A percentile compares a stretch with the other conserved stretches of the same genome.
phyloP scores from a whole-genome alignment of 1,140 invertebrate genomes.

The Octopus sinensis region DNA sequence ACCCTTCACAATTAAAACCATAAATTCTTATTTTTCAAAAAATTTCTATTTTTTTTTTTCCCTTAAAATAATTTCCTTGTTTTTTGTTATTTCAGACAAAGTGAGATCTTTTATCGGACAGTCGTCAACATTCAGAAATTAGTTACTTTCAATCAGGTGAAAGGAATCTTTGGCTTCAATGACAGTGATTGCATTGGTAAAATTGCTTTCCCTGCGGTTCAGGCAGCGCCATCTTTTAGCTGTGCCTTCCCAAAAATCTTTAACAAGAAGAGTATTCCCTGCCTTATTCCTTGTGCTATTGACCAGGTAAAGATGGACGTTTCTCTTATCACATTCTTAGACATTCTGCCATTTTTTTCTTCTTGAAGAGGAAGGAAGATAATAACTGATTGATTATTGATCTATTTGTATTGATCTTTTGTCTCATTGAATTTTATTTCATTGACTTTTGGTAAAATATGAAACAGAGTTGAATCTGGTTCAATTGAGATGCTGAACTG shows the following conservation, averaged over 20 bases:
- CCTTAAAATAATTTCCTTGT: constrained; percentile 1
- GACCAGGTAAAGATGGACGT: constrained; percentile 72
- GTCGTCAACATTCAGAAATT: constrained; percentile 86
- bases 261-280: constrained; percentile 75
- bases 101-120: constrained; percentile 85
- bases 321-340: no score
- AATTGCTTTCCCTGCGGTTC: constrained; percentile 92
- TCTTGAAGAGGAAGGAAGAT: no score
- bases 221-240: constrained; percentile 92
- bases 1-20: no score
- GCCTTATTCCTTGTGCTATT: constrained; percentile 96
- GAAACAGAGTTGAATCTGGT: no score
- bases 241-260: constrained; percentile 96
- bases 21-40: constrained; percentile 11
- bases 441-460: no score
- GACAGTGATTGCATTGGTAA: constrained; percentile 94
- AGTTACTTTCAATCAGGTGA: constrained; percentile 91
- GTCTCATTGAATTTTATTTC: no score
- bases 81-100: constrained; percentile 61
- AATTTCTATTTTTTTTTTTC: neutral
- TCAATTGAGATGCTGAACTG: no score
- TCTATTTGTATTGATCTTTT: no score
- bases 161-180: constrained; percentile 94
- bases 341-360: no score
- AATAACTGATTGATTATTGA: no score